Conservation (phyloP, 23 tunicate genomes). For the Styela plicata region DNA sequence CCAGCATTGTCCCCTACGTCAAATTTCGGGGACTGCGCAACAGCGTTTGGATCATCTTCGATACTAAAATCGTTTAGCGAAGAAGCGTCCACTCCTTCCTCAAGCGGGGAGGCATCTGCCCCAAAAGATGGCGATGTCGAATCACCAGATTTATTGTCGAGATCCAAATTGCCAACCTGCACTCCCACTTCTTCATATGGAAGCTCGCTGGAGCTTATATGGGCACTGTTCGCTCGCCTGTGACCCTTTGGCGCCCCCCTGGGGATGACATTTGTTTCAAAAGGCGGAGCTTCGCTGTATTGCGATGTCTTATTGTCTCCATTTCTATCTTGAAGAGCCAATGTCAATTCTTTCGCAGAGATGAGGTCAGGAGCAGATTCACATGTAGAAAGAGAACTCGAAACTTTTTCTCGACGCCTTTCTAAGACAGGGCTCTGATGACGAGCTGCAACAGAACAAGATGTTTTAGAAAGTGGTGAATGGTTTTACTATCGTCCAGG, state of each 20-base stretch:
- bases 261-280: conserved; percentile 4
- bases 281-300: not conserved
- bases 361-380: conserved; percentile 20
- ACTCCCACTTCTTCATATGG: conserved; percentile 48
- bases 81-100: conserved; percentile 30
- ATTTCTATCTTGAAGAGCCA: not conserved
- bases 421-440: not conserved
- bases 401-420: not conserved
- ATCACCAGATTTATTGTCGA: not conserved
- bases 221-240: conserved; percentile 37
- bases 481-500: too few relatives aligned
- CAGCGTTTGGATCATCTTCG: not conserved
- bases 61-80: conserved; percentile 23
- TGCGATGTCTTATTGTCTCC: not conserved
- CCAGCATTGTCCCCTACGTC: not conserved
- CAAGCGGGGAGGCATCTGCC: not conserved
- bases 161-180: conserved; percentile 6
- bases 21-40: not conserved
- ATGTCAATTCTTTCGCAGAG: conserved; percentile 19
- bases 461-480: too few relatives aligned
- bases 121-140: not conserved
- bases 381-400: not conserved
- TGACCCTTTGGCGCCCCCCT: conserved; percentile 30
- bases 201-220: conserved; percentile 51
- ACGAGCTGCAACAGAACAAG: not conserved